A percentile compares a stretch with the other conserved stretches of the same genome.
phyloP scores from a whole-genome alignment of 2,888 invertebrate genomes.

The Lepidochitona cinerea region DNA sequence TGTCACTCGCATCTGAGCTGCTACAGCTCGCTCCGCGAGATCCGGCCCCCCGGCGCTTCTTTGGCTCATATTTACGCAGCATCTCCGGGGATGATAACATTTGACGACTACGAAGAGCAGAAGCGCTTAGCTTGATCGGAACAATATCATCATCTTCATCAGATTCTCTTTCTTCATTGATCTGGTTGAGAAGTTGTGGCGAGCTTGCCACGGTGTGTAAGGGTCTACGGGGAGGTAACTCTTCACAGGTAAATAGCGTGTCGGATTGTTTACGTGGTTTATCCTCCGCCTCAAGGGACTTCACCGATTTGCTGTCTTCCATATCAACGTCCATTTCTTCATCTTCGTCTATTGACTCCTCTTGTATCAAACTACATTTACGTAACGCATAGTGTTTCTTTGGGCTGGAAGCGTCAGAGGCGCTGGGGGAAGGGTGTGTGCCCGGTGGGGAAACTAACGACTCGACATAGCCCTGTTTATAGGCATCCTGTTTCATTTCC shows the following conservation, averaged over 20 bases:
- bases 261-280: conserved; percentile 32
- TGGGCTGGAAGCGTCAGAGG: conserved; percentile 32
- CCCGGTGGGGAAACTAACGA: conserved; percentile 66
- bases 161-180: conserved; percentile 78
- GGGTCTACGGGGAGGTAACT: conserved; percentile 59
- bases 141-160: conserved; percentile 67
- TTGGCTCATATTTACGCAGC: conserved; percentile 70
- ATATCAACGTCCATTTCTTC: conserved; percentile 45
- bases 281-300: conserved; percentile 52
- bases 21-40: conserved; percentile 85
- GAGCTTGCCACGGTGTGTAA: conserved; percentile 72
- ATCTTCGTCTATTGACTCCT: conserved; percentile 87
- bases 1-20: conserved; percentile 93
- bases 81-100: conserved; percentile 68
- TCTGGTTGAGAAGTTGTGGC: conserved; percentile 78
- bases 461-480: conserved; percentile 42
- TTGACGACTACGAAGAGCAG: conserved; percentile 50
- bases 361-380: conserved; percentile 93
- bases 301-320: conserved; percentile 39
- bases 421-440: conserved; percentile 49
- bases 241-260: conserved; percentile 34
- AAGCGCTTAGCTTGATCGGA: conserved; percentile 47
- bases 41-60: conserved; percentile 78
- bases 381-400: conserved; percentile 76
- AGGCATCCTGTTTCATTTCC: not conserved